Evolutionary conservation across 2,797 vertebrate species (phyloP), one percentile per base, ranked within the genome.

Genomic region (Protonibea diacanthus): DNA sequence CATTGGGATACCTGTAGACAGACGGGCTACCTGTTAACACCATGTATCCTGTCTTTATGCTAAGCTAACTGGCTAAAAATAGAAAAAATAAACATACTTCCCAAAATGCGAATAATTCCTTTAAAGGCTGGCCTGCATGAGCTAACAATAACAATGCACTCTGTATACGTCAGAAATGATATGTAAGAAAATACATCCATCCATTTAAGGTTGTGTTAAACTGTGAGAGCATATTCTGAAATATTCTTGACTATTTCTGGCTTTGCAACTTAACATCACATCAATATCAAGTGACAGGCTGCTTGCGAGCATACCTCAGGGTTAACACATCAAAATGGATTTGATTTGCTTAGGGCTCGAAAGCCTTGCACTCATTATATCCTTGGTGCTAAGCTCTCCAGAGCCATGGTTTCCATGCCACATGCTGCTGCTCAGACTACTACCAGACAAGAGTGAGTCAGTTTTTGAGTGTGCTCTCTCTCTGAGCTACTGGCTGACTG

Each of bases 261-360:
- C 21, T 64, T 29, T 49, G 20, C 6, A 78, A 38, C 27, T 17
- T 52, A 76, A 62, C 27, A 45, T 67, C 29, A 23, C 21, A 51
- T 74, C 69, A 15, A n/a, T 59, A 78, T 40, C 20, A 55, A 72
- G 72, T 49, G 62, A 48, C 11, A 13, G 48, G 27, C 71, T 44
- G 69, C 71, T 56, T 60, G 74, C 66, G 13, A 63, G 44, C 72
- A 76, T 64, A 27, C 66, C 76, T 76, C 61, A 2, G 74, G 48
- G 75, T 85, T 85, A 81, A 29, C 69, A 20, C 72, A 80, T 87
- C 71, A 79, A 74, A 90, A 86, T 76, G 38, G 61, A 86, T 88
- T 83, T 73, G 68, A 86, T 75, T 87, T 83, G 70, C 84, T 68
- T 71, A 29, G 63, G 56, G 71, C 83, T 82, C 5, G 2, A 82